Conservation (phyloP, 2,888 invertebrate species). For the Xylophagus ater region DNA sequence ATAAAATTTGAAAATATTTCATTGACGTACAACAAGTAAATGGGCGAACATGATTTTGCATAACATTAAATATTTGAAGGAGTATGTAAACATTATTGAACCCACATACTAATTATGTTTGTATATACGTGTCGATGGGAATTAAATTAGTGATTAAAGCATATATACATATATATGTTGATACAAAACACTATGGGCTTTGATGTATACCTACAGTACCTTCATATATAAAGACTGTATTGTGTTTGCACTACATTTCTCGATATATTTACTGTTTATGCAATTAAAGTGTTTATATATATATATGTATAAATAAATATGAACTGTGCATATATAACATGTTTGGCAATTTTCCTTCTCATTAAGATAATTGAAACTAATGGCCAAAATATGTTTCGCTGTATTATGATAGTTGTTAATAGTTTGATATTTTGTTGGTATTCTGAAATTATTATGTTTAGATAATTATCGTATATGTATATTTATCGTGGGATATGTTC, state of each 20-base stretch:
- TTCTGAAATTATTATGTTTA: not conserved
- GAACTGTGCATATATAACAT: not conserved
- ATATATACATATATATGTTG: not conserved
- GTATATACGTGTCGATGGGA: conserved; percentile 9
- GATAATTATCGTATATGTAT: too few relatives aligned
- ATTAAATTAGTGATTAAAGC: not conserved
- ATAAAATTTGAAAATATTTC: too few relatives aligned
- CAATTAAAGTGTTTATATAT: too few relatives aligned
- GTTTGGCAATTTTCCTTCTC: conserved; percentile 12
- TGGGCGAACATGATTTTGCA: conserved; percentile 13
- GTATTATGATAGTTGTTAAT: not conserved
- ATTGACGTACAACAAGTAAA: too few relatives aligned
- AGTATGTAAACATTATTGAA: conserved; percentile 9
- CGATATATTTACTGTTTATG: too few relatives aligned
- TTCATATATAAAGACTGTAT: too few relatives aligned
- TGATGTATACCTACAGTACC: too few relatives aligned
- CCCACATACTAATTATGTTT: conserved; percentile 17
- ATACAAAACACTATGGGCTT: too few relatives aligned
- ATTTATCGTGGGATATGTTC: too few relatives aligned
- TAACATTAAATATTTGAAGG: conserved; percentile 1
- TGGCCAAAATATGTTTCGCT: conserved; percentile 11
- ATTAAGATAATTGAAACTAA: conserved; percentile 16
- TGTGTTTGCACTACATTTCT: too few relatives aligned
- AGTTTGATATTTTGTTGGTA: not conserved
- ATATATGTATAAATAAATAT: not conserved